Percentiles rank a stretch among this genome's conserved stretches.
Evolutionary conservation across 2,888 invertebrate species (phyloP).

Genomic region (Ferrisia virgata): DNA sequence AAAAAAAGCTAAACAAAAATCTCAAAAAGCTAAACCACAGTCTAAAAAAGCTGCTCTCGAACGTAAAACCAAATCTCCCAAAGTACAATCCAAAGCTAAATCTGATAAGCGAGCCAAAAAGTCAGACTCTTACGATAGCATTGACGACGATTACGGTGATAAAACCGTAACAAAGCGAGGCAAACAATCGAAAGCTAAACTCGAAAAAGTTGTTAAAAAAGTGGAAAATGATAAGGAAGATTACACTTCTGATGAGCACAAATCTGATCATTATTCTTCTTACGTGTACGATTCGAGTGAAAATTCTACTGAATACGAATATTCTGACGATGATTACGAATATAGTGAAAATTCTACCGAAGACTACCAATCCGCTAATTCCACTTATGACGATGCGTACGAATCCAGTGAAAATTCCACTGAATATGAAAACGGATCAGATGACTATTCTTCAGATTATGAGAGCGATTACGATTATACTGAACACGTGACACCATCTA

Average conservation of each 20-base stretch:
- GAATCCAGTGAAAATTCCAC: background rate
- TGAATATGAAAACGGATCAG: background rate
- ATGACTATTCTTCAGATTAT: background rate
- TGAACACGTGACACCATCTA: background rate
- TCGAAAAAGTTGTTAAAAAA: background rate
- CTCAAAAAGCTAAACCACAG: background rate
- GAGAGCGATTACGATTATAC: background rate
- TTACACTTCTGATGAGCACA: background rate
- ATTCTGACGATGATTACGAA: background rate
- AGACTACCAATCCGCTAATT: background rate
- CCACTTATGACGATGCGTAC: too few relatives aligned
- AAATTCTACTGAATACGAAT: background rate
- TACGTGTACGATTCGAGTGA: background rate
- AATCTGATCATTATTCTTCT: background rate
- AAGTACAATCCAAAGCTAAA: background rate
- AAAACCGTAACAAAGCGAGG: too few relatives aligned
- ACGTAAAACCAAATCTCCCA: background rate
- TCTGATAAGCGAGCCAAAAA: background rate
- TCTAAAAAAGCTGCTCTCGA: background rate
- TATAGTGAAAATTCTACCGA: background rate
- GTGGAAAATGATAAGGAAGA: background rate
- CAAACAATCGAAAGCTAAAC: background rate
- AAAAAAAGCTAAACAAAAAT: background rate
- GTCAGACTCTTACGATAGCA: background rate
- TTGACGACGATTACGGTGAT: background rate